phyloP scores from a whole-genome alignment of 2,113 vertebrate genomes.

The Lycaon pictus region DNA sequence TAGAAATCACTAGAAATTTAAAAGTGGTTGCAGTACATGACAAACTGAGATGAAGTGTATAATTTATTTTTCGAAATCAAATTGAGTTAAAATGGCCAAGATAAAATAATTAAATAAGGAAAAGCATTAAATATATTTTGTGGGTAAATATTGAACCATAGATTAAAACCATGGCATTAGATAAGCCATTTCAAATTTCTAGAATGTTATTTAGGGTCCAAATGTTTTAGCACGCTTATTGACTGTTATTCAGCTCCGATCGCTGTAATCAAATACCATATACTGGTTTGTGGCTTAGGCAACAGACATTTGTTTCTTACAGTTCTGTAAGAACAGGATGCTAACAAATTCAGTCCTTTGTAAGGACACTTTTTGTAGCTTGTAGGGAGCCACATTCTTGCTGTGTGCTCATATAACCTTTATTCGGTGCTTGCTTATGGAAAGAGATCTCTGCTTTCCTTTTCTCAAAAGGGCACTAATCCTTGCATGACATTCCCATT shows the following conservation, averaged over 20 bases:
- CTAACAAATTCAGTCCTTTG: background rate
- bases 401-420: background rate
- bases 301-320: background rate
- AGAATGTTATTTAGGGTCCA: background rate
- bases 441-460: background rate
- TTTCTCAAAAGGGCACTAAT: background rate
- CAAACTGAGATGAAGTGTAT: background rate
- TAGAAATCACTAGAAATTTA: conserved; percentile 39
- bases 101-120: conserved; percentile 10
- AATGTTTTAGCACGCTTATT: background rate
- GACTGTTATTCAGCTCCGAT: background rate
- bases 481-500: background rate
- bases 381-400: background rate
- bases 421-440: background rate
- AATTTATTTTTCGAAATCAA: conserved; percentile 43
- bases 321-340: background rate
- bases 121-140: background rate
- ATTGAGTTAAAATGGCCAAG: background rate
- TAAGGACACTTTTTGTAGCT: background rate
- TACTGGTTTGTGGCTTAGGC: background rate
- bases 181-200: background rate
- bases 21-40: background rate
- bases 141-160: background rate
- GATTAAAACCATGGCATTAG: background rate
- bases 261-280: background rate